Base-by-base conservation (phyloP, 1,140 invertebrate genomes). In the Archegozetes longisetosus region DNA sequence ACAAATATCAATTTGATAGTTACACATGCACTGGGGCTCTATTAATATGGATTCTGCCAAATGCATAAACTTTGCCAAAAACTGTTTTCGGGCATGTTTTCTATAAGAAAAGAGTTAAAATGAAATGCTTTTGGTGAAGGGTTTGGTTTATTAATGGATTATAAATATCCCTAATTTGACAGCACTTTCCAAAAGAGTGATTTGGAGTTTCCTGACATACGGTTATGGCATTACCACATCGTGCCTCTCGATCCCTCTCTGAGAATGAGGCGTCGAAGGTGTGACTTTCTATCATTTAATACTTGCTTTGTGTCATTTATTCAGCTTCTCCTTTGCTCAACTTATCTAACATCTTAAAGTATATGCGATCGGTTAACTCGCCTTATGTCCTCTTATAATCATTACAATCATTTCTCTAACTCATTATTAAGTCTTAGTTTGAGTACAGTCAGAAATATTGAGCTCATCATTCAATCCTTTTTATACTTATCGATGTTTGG, bases 1-100 rank as follows among this genome's bases (percentile, higher is more conserved):
- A 22, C 27, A 46, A 55, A n/a, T 20, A 40, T 46, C 24, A 52
- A 29, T 47, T 52, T 62, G n/a, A 49, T 23, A 29, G 27, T 29
- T 57, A 40, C 23, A 51, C 22, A 17, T 26, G 32, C 32, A 40
- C 32, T 40, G 32, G 32, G 32, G 32, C 32, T 6, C 32, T 40
- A 40, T 9, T 40, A n/a, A n/a, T 40, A 40, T 40, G 6, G 17
- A 40, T 40, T 40, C 6, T 17, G 6, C 6, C 6, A 40, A 17
- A 40, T 6, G 32, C 32, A 6, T 6, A 40, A 9, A 17, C 32
- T 17, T 40, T 40, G 32, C 32, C 6, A 40, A 9, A 17, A 6
- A 6, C 17, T 40, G 32, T 40, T 6, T 40, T 40, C 6, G 32
- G 6, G 17, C 32, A 40, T 17, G 17, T 9, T 40, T 40, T 40